phyloP scores from a whole-genome alignment of 2,888 invertebrate genomes.

The Acanthococcus lagerstroemiae region DNA sequence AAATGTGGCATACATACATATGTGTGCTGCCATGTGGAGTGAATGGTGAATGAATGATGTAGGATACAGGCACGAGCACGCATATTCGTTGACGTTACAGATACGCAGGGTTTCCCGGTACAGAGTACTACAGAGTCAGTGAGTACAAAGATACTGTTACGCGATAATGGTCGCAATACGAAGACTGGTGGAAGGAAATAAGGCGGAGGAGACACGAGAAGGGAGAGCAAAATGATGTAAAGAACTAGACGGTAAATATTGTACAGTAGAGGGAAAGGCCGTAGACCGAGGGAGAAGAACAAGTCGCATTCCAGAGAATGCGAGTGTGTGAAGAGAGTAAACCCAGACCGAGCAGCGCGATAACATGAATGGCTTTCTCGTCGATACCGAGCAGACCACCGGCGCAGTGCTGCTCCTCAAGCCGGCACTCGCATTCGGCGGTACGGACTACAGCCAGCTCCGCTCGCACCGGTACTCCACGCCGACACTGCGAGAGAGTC shows the following conservation, averaged over 20 bases:
- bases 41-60: no score
- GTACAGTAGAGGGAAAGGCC: no score
- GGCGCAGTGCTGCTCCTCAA: no score
- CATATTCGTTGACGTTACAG: no score
- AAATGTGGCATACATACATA: no score
- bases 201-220: neutral
- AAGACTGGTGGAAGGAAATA: neutral
- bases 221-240: no score
- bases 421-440: no score
- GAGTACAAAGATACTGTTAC: slow-evolving; percentile 14
- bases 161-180: neutral
- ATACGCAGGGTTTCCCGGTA: no score
- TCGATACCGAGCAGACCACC: slow-evolving; percentile 7
- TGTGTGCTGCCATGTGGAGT: no score
- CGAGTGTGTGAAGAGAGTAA: neutral
- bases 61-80: no score
- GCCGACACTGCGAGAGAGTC: no score
- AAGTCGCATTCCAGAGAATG: slow-evolving; percentile 16
- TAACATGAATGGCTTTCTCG: slow-evolving; percentile 24
- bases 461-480: neutral
- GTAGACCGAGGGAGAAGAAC: neutral
- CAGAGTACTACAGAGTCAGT: no score
- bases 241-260: neutral
- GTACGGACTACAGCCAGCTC: slow-evolving; percentile 1
- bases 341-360: neutral